These are phyloP conservation scores for Leptonema lineaticorne DNA, from an alignment of 1,140 invertebrate genomes.

Conservation along the genomic window DNA sequence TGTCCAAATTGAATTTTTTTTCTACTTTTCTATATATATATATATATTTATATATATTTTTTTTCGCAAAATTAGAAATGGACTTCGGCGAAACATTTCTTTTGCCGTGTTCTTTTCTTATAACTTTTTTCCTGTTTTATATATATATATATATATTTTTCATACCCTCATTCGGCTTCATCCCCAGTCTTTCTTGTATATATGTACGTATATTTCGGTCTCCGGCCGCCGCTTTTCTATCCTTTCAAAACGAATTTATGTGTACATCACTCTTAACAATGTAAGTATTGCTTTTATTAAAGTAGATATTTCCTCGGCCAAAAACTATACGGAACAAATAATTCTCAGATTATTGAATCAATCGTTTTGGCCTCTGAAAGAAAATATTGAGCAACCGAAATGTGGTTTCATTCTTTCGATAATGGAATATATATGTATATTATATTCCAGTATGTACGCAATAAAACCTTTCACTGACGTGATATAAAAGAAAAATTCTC, in stretches of 20 bases:
- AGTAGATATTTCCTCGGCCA: background rate
- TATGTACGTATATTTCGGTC: background rate
- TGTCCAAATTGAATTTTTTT: constrained; percentile 1
- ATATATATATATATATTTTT: background rate
- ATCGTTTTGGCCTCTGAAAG: background rate
- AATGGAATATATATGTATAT: too few relatives aligned
- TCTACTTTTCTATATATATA: too few relatives aligned
- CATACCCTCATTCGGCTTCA: background rate
- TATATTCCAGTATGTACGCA: too few relatives aligned
- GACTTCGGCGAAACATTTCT: constrained; percentile 9
- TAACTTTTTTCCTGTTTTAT: background rate
- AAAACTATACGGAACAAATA: constrained; percentile 14
- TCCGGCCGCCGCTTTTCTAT: background rate
- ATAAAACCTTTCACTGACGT: too few relatives aligned
- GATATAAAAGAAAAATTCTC: too few relatives aligned
- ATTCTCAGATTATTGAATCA: constrained; percentile 13
- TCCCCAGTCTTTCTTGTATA: background rate
- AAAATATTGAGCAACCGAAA: background rate
- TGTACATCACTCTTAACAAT: constrained; percentile 4
- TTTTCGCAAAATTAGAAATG: background rate
- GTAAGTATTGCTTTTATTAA: constrained; percentile 13
- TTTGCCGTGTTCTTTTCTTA: background rate
- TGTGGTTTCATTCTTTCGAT: background rate
- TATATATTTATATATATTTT: too few relatives aligned
- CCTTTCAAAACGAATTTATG: constrained; percentile 15